These are phyloP conservation scores for Actenoides hombroni DNA, from an alignment of 2,113 vertebrate genomes.

Conservation along the genomic window DNA sequence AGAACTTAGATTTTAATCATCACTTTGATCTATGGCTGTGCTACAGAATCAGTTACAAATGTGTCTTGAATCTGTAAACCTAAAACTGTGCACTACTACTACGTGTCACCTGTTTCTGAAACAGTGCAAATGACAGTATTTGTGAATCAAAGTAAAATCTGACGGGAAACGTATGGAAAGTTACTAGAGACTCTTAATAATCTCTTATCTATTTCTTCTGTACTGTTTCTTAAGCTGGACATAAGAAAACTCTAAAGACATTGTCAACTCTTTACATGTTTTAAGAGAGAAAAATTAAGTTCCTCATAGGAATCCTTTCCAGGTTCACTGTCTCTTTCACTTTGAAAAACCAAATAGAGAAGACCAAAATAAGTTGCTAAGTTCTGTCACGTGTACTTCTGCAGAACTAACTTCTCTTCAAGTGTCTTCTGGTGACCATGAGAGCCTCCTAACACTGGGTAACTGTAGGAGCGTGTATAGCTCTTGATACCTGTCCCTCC, in stretches of 20 bases:
- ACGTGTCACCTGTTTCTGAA: neutral
- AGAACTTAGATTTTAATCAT: conserved; percentile 69
- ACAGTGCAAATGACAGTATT: conserved; percentile 3
- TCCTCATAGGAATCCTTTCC: neutral
- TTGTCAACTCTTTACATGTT: neutral
- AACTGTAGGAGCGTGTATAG: neutral
- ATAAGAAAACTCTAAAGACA: neutral
- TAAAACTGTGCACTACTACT: conserved; percentile 43
- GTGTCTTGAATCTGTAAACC: conserved; percentile 42
- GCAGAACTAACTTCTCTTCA: neutral
- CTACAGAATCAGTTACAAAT: conserved; percentile 61
- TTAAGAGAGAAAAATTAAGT: neutral
- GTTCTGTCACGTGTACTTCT: neutral
- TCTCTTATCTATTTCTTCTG: neutral
- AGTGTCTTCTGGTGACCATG: neutral
- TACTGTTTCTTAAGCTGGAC: neutral
- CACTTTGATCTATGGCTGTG: conserved; percentile 62
- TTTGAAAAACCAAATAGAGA: neutral
- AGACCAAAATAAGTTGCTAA: neutral
- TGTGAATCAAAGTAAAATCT: conserved; percentile 22
- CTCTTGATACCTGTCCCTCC: neutral
- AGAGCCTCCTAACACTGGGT: neutral
- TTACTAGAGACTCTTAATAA: neutral
- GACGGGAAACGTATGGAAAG: neutral
- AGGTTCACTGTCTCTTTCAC: neutral